A percentile compares a stretch with the other conserved stretches of the same genome.
Conservation (phyloP, 2,797 vertebrate species). For the Semaprochilodus insignis region DNA sequence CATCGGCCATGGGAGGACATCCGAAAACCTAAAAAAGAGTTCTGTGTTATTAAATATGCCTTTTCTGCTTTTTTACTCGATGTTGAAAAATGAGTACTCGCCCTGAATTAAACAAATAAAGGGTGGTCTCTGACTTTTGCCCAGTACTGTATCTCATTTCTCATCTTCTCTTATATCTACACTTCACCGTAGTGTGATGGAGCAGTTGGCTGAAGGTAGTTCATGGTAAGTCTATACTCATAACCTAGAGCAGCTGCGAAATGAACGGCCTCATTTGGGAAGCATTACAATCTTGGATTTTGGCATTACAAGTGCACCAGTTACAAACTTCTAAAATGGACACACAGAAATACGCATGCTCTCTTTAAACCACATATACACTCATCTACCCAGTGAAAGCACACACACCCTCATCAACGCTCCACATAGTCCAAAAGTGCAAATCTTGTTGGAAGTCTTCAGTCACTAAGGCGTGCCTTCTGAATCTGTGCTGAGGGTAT, state of each 20-base stretch:
- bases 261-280: constrained; percentile 41
- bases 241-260: constrained; percentile 19
- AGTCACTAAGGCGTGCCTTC: constrained; percentile 20
- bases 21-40: too few species aligned
- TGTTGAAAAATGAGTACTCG: too few species aligned
- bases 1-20: too few species aligned
- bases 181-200: constrained; percentile 28
- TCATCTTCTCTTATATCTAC: constrained; percentile 13
- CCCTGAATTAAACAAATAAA: background rate
- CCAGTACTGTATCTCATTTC: background rate
- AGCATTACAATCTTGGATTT: constrained; percentile 18
- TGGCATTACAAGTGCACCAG: constrained; percentile 37
- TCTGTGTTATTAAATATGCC: too few species aligned
- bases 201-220: constrained; percentile 31
- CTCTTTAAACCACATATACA: constrained; percentile 10
- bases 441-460: constrained; percentile 30
- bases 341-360: constrained; percentile 37
- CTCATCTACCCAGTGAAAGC: constrained; percentile 13
- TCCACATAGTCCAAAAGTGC: constrained; percentile 45
- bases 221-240: constrained; percentile 21
- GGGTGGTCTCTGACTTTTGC: background rate
- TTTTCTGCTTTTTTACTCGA: too few species aligned
- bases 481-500: constrained; percentile 44
- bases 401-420: constrained; percentile 36
- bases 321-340: constrained; percentile 1